Evolutionary conservation across 2,797 vertebrate species (phyloP), one percentile per base, ranked within the genome.

Genomic region (Dermochelys coriacea): DNA sequence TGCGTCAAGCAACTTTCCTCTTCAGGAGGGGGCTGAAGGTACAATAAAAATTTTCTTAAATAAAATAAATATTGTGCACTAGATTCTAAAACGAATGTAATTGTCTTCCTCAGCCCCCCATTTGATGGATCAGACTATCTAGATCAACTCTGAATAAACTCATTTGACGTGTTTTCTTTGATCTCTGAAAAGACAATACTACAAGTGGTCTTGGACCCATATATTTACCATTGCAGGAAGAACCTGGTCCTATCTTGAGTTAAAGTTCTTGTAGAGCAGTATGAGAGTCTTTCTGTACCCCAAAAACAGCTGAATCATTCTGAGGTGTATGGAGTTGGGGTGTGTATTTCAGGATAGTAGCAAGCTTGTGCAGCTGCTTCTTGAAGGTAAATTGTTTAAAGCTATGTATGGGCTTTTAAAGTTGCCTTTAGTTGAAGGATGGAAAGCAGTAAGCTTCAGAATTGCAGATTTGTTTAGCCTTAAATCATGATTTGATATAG

Each of bases 1-100:
- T 98, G 8, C 99, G 99, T 50, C 99, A 99, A 97, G 99, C 99
- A 97, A 99, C 99, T 1, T 99, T 99, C 97, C 98, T 99, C 61
- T 99, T 98, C 95, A 98, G 98, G 97, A 98, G 99, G 96, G 99
- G 99, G 88, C 98, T 99, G 82, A 99, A 99, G 99, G 99, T 99
- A 98, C 79, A 90, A 91, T 52, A 91, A 59, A 89, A 37, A 41
- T 59, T 88, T 83, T 68, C 79, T 57, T 57, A 74, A 80, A 89
- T 88, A 8, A 78, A 41, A 27, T 45, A 29, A 71, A 41, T 23
- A 41, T 31, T 75, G 12, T 64, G 61, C 64, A 11, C 12, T 25
- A 52, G 37, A 5, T 74, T 91, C 18, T 84, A 34, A 90, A 61
- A 5, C 93, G 37, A 55, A 68, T 23, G 64, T 5, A 9, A n/a